Percentiles rank a stretch among this genome's conserved stretches.
phyloP scores from a whole-genome alignment of 2,113 vertebrate genomes.

The Hassar affinis region DNA sequence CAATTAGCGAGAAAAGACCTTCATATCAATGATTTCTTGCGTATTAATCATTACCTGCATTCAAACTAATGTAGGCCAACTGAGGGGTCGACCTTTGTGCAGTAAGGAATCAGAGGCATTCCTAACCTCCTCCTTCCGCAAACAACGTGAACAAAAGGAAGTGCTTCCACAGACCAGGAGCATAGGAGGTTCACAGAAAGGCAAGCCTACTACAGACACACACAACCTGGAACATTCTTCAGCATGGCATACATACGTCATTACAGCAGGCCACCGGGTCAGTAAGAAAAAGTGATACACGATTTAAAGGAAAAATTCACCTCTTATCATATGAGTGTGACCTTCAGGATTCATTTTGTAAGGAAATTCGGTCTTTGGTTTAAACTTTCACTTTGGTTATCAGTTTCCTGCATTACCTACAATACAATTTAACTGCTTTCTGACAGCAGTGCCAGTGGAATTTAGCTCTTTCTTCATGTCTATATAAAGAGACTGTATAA shows the following conservation, averaged over 20 bases:
- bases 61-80: conserved; percentile 37
- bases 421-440: not conserved
- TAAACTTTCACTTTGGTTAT: not conserved
- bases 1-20: conserved; percentile 36
- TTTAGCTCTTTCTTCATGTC: not conserved
- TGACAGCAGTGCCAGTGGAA: not conserved
- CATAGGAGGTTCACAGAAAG: conserved; percentile 37
- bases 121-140: conserved; percentile 67
- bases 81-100: conserved; percentile 56
- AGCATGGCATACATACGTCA: conserved; percentile 63
- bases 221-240: conserved; percentile 60
- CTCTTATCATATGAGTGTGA: not conserved
- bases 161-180: conserved; percentile 49
- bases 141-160: conserved; percentile 60
- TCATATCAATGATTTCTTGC: conserved; percentile 42
- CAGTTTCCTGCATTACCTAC: not conserved
- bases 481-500: not conserved
- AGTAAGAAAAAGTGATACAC: not conserved
- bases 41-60: conserved; percentile 62
- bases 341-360: not conserved
- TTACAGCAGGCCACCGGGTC: conserved; percentile 66
- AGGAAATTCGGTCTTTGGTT: not conserved
- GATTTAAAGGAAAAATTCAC: not conserved
- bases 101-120: conserved; percentile 56
- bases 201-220: conserved; percentile 50